Evolutionary conservation across 2,888 invertebrate species (phyloP).

Genomic region (Chymomyza amoena): DNA sequence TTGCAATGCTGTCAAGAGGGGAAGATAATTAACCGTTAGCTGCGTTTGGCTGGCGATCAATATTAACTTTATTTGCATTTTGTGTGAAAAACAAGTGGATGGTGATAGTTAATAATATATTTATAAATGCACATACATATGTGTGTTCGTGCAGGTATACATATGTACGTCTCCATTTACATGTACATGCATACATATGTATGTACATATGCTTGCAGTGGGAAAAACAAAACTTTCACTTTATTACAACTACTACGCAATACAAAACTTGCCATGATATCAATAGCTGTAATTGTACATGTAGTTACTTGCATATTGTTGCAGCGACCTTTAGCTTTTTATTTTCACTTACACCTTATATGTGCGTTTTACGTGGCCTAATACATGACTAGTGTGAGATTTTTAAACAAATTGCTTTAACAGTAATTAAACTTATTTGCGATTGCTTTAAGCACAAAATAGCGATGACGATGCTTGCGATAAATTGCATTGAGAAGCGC

Average conservation of each 20-base stretch:
- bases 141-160: background rate
- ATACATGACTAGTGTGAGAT: background rate
- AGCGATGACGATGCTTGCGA: background rate
- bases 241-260: background rate
- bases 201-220: background rate
- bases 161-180: background rate
- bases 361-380: background rate
- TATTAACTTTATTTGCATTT: background rate
- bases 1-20: slow-evolving; percentile 2
- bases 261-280: background rate
- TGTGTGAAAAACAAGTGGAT: background rate
- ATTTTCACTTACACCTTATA: background rate
- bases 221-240: background rate
- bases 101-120: background rate
- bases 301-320: slow-evolving; percentile 7
- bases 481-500: background rate
- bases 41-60: background rate
- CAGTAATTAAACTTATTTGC: background rate
- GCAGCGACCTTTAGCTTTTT: background rate
- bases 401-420: background rate
- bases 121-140: background rate
- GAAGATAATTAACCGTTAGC: background rate
- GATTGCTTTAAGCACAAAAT: background rate
- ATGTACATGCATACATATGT: background rate
- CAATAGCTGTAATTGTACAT: background rate